Base-by-base conservation (phyloP, 2,113 vertebrate species). In the Addax nasomaculatus region DNA sequence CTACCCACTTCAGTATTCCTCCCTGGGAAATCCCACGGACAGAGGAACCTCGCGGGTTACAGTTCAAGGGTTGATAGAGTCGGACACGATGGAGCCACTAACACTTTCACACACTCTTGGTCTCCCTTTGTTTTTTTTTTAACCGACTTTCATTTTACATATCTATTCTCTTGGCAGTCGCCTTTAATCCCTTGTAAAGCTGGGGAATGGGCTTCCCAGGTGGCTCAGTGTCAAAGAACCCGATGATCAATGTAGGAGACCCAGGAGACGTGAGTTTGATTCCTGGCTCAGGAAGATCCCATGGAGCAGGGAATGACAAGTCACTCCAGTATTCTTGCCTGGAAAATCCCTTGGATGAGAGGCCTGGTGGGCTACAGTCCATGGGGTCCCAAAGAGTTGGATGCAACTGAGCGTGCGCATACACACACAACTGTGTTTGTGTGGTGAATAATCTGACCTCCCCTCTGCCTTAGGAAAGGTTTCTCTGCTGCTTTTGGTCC, bases 321-420 rank as follows among this genome's bases (percentile, higher is more conserved):
- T 36, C n/a, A 73, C 70, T 43, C 70, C 70, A 76, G 36, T 76
- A 7, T 76, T 43, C 39, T 27, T 76, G 70, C 70, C 70, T 43
- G 70, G 36, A 43, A 43, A 76, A 76, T 27, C 39, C 70, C 39
- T 14, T 43, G 70, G 21, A 43, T 15, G 12, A 39, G 39, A 39
- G 23, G 6, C 39, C 39, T 43, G 21, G 23, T 43, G 12, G 23
- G 23, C 39, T 76, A 27, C 6, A 76, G 70, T 43, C 39, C 70
- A 27, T 9, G 23, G 36, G 70, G 39, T 27, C 12, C 6, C 70
- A 27, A 25, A 43, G 39, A 76, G 70, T 43, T 27, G 70, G 70
- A 43, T 0, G 1, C 39, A 27, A 27, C 12, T 15, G 39, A 76
- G 6, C 6, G 0, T 7, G 12, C 23, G 0, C 70, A 3, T 23